Base-by-base conservation (phyloP, 1,140 invertebrate species). In the Drosophila busckii region DNA sequence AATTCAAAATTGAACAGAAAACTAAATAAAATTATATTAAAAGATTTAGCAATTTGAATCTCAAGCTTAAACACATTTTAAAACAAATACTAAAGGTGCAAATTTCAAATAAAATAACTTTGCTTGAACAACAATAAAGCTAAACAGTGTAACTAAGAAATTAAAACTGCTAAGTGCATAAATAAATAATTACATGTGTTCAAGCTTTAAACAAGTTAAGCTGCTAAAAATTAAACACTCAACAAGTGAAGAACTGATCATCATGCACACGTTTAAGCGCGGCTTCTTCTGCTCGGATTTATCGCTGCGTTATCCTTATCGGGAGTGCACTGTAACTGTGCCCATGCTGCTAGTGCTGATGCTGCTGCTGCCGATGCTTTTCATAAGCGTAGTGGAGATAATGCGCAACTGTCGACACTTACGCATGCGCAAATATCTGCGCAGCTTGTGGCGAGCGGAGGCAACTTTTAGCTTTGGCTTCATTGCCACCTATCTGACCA, bases 261-360 rank as follows among this genome's bases (percentile, higher is more conserved):
- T 9, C 3, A 86, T 86, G 84, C 78, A 66, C 12, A 71, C 78
- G 12, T 84, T 84, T 4, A 84, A 86, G 20, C 67, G 84, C 3
- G 84, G 84, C 7, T 86, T 86, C 48, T 86, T 84, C 56, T 86
- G 84, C 54, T 49, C 53, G 37, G 84, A 86, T 32, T 64, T 85
- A 2, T 65, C 66, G 6, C 44, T 86, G 10, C 73, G 84, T 1
- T 84, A 86, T 38, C 84, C 84, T 1, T 86, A 86, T 38, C 67
- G 35, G 5, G 84, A 86, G 8, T 84, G 78, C 60, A 86, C 84
- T 3, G 82, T 86, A 32, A 86, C 84, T 2, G 84, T 86, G 40
- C 64, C 84, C 2, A 86, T 86, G 84, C 70, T 86, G 15, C 53
- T 86, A 29, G 19, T 86, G 10, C 61, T 76, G 63, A 68, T 67